Percentiles rank a stretch among this genome's conserved stretches.
Conservation (phyloP, 2,113 vertebrate species). For the Leptocoma aspasia region DNA sequence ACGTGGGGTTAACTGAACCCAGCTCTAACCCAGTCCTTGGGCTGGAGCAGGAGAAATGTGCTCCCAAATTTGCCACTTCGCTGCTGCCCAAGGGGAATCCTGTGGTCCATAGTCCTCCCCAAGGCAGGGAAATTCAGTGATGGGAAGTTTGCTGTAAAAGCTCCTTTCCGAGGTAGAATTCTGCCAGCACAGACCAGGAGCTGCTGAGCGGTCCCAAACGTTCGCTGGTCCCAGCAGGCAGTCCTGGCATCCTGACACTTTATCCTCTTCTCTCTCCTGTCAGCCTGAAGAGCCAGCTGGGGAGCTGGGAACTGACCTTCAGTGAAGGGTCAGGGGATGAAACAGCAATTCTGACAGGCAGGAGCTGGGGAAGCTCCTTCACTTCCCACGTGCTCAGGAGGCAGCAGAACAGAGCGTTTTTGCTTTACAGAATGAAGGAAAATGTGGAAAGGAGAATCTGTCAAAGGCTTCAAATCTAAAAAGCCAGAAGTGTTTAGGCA, state of each 20-base stretch:
- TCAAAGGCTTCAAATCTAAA: background rate
- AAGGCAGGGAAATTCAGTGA: background rate
- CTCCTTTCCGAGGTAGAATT: background rate
- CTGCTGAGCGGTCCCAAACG: fast-evolving
- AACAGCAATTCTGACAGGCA: background rate
- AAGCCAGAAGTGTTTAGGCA: background rate
- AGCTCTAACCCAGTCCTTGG: background rate
- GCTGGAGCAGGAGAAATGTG: no score
- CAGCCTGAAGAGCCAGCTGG: background rate
- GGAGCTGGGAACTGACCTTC: background rate
- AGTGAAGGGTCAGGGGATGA: background rate
- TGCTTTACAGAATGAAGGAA: background rate
- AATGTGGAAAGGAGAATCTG: background rate
- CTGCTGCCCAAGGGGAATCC: background rate
- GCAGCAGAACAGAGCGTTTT: background rate
- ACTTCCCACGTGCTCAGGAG: background rate
- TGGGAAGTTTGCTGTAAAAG: background rate
- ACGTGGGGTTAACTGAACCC: fast-evolving
- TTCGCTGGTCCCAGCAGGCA: background rate
- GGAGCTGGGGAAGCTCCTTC: background rate
- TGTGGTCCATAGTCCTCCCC: background rate
- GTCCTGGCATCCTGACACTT: background rate
- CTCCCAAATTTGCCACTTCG: background rate
- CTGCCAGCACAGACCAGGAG: background rate
- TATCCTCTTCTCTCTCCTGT: background rate